These are phyloP conservation scores for Lasioglossum calceatum DNA, from an alignment of 2,888 invertebrate genomes.

Conservation along the genomic window DNA sequence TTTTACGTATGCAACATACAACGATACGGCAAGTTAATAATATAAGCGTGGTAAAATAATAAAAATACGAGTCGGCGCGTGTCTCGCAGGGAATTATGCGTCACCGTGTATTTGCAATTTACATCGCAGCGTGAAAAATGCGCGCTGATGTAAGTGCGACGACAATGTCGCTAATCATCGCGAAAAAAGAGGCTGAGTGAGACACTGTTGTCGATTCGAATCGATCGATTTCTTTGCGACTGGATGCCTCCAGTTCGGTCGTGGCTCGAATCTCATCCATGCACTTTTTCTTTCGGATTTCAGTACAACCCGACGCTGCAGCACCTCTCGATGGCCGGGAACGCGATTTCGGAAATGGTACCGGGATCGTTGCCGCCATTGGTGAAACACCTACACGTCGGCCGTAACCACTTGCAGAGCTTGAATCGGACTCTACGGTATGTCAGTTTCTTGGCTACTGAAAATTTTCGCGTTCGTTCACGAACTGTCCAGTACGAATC, in stretches of 20 bases:
- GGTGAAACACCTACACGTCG: slow-evolving; percentile 90
- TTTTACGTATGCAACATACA: too few relatives aligned
- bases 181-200: background rate
- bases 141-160: slow-evolving; percentile 19
- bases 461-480: slow-evolving; percentile 16
- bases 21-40: too few relatives aligned
- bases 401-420: slow-evolving; percentile 89
- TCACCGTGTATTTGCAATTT: background rate
- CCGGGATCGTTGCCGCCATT: slow-evolving; percentile 89
- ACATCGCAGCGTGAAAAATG: background rate
- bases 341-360: slow-evolving; percentile 90
- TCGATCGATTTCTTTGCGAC: slow-evolving; percentile 19
- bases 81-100: background rate
- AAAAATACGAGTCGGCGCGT: too few relatives aligned
- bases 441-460: slow-evolving; percentile 29
- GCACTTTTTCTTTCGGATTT: slow-evolving; percentile 67
- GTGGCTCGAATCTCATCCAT: background rate
- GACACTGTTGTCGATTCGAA: background rate
- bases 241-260: background rate
- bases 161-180: slow-evolving; percentile 11
- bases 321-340: slow-evolving; percentile 90
- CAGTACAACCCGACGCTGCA: slow-evolving; percentile 88
- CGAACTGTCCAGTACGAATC: slow-evolving; percentile 46
- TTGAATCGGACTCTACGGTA: slow-evolving; percentile 88
- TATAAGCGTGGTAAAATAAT: too few relatives aligned